phyloP scores from a whole-genome alignment of 2,113 vertebrate species.

The Phodopus roborovskii region DNA sequence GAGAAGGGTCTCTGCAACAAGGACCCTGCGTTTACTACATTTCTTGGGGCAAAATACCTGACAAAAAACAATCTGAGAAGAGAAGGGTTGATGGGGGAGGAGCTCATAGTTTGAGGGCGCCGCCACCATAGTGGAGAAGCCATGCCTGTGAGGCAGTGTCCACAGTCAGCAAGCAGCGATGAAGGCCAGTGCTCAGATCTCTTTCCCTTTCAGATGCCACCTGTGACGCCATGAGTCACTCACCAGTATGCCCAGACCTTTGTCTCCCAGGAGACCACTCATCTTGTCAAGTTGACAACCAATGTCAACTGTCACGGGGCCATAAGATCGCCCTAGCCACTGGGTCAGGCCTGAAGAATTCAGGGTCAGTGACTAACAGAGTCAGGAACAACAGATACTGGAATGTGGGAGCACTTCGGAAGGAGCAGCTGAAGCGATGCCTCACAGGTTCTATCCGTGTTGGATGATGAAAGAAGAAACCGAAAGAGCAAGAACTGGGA shows the following conservation, averaged over 20 bases:
- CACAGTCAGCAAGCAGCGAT: not conserved
- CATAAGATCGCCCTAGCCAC: not conserved
- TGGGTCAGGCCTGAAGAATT: not conserved
- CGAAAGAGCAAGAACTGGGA: not conserved
- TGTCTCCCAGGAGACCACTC: not conserved
- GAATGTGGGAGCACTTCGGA: not conserved
- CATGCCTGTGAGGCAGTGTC: not conserved
- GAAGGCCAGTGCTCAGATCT: not conserved
- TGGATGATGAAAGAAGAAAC: not conserved
- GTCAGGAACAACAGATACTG: not conserved
- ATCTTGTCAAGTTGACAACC: not conserved
- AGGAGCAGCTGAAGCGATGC: not conserved
- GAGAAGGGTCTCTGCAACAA: not conserved
- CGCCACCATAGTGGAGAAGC: not conserved
- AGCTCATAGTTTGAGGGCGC: not conserved
- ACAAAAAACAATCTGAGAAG: not conserved
- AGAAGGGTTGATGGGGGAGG: not conserved
- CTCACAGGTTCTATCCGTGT: not conserved
- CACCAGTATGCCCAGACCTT: not conserved
- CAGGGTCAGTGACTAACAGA: not conserved
- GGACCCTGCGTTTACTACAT: too few species aligned
- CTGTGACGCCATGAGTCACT: not conserved
- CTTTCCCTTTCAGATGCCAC: not conserved
- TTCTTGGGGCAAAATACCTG: not conserved
- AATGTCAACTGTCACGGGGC: not conserved